Percentiles rank a stretch among this genome's conserved stretches.
phyloP scores from a whole-genome alignment of 2,888 invertebrate genomes.

The Apocheima hispidaria region DNA sequence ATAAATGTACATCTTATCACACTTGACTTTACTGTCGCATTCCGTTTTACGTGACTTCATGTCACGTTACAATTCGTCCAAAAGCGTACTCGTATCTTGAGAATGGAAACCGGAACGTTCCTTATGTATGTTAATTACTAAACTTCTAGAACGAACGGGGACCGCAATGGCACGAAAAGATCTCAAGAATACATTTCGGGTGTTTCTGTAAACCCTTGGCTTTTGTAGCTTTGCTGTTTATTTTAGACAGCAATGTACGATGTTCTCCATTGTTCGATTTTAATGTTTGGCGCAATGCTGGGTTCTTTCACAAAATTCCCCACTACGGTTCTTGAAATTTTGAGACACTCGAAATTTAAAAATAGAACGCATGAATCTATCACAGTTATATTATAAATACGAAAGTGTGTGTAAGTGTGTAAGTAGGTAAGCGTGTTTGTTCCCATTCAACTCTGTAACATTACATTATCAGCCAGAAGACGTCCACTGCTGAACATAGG shows the following conservation, averaged over 20 bases:
- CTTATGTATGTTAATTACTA: constrained; percentile 34
- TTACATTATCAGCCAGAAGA: too few relatives aligned
- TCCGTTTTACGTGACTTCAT: constrained; percentile 5
- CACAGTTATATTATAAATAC: too few relatives aligned
- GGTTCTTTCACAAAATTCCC: too few relatives aligned
- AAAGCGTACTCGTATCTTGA: constrained; percentile 9
- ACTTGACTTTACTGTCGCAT: not conserved
- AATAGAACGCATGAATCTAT: too few relatives aligned
- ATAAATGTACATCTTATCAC: not conserved
- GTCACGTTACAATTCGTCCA: constrained; percentile 2
- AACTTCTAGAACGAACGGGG: constrained; percentile 26
- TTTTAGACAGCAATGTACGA: constrained; percentile 7
- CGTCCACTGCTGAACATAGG: too few relatives aligned
- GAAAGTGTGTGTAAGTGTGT: too few relatives aligned
- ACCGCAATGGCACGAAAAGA: constrained; percentile 29
- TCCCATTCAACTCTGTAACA: too few relatives aligned
- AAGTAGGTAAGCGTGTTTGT: too few relatives aligned
- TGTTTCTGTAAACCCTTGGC: constrained; percentile 19
- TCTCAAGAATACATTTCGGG: constrained; percentile 24
- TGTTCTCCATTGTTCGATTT: constrained; percentile 18
- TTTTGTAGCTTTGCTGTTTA: constrained; percentile 14
- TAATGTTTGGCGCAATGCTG: constrained; percentile 17
- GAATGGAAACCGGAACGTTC: constrained; percentile 28
- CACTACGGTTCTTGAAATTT: too few relatives aligned
- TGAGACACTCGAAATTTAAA: too few relatives aligned